These are phyloP conservation scores for Furnarius figulus DNA, from an alignment of 2,113 vertebrate genomes.

Conservation along the genomic window DNA sequence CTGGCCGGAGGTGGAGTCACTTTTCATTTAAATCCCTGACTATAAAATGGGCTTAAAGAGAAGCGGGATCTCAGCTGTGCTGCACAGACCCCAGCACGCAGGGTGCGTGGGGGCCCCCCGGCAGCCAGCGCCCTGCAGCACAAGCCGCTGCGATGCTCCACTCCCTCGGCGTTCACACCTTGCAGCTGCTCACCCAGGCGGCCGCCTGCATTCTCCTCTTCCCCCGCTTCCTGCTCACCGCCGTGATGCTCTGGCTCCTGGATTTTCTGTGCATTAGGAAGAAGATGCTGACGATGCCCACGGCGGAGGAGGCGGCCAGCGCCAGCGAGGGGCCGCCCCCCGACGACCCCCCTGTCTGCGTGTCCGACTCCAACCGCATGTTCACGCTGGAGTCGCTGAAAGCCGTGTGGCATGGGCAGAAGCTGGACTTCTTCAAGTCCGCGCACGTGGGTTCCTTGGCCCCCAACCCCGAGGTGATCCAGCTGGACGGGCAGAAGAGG, in stretches of 20 bases:
- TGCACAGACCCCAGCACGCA: conserved; percentile 60
- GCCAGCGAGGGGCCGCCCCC: conserved; percentile 63
- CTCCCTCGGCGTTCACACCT: conserved; percentile 85
- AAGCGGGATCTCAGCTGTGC: conserved; percentile 80
- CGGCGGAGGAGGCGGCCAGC: conserved; percentile 66
- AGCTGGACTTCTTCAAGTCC: conserved; percentile 94
- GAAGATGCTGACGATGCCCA: conserved; percentile 85
- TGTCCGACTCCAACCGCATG: conserved; percentile 95
- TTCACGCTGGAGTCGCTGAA: conserved; percentile 93
- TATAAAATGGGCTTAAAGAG: conserved; percentile 90
- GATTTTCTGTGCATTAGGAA: conserved; percentile 95
- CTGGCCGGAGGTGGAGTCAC: conserved; percentile 90
- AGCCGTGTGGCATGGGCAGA: conserved; percentile 97
- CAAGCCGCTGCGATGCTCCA: conserved; percentile 81
- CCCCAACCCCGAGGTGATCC: conserved; percentile 94
- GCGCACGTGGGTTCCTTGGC: conserved; percentile 88
- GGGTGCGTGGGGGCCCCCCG: conserved; percentile 48
- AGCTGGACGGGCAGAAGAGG: conserved; percentile 81
- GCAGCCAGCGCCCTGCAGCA: conserved; percentile 37
- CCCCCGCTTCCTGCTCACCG: conserved; percentile 93
- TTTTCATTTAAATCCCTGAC: conserved; percentile 87
- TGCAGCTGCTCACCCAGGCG: conserved; percentile 87
- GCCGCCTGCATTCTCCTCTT: conserved; percentile 91
- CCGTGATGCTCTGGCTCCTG: conserved; percentile 93
- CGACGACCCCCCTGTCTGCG: conserved; percentile 93